A percentile compares a stretch with the other conserved stretches of the same genome.
Evolutionary conservation across 2,113 vertebrate species (phyloP).

Genomic region (Eclectus roratus): DNA sequence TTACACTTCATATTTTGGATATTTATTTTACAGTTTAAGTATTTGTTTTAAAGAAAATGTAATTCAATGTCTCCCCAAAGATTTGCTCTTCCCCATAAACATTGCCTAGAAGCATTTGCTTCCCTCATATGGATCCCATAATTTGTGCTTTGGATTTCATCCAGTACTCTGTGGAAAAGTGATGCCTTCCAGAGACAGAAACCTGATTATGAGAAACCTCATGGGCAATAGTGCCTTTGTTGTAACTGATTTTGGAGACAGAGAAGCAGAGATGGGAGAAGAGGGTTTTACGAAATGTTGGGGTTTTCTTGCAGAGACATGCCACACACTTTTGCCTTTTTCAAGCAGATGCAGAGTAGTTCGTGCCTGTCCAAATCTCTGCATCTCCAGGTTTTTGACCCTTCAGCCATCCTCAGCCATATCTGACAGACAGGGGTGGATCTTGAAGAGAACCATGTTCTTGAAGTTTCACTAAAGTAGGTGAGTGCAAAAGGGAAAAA

Average conservation of each 20-base stretch:
- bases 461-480: background rate
- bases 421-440: background rate
- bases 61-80: slow-evolving; percentile 43
- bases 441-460: background rate
- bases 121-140: slow-evolving; percentile 57
- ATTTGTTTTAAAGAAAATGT: slow-evolving; percentile 42
- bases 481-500: background rate
- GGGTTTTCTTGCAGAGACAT: background rate
- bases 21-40: slow-evolving; percentile 23
- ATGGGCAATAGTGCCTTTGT: slow-evolving; percentile 34
- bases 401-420: background rate
- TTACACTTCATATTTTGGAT: background rate
- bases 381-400: background rate
- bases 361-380: background rate
- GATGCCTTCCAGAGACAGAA: slow-evolving; percentile 65
- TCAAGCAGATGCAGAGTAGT: background rate
- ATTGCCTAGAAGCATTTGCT: slow-evolving; percentile 60
- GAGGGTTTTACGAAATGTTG: background rate
- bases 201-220: slow-evolving; percentile 55
- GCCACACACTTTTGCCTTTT: background rate
- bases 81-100: slow-evolving; percentile 50
- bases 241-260: slow-evolving; percentile 37
- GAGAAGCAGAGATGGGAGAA: background rate
- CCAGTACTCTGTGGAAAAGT: slow-evolving; percentile 47
- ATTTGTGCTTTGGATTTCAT: slow-evolving; percentile 60